phyloP scores from a whole-genome alignment of 1,140 invertebrate genomes.

The Paramacrobiotus metropolitanus region DNA sequence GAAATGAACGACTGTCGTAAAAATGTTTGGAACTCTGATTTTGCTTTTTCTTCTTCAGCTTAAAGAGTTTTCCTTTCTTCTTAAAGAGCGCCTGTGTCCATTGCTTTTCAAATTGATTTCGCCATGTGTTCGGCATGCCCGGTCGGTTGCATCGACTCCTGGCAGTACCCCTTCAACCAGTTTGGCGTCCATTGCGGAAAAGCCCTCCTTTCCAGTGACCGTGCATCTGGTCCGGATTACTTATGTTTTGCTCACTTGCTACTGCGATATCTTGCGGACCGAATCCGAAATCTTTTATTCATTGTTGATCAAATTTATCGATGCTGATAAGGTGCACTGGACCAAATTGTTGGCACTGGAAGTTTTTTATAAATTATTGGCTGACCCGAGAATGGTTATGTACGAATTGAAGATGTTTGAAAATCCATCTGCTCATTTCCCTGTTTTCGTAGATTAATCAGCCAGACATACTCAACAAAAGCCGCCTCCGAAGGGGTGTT shows the following conservation, averaged over 20 bases:
- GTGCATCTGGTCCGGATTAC: slow-evolving; percentile 79
- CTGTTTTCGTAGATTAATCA: slow-evolving; percentile 39
- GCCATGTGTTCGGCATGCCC: slow-evolving; percentile 46
- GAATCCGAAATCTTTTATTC: slow-evolving; percentile 97
- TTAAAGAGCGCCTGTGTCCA: slow-evolving; percentile 90
- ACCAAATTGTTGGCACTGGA: slow-evolving; percentile 78
- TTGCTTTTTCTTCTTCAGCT: slow-evolving; percentile 37
- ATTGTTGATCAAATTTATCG: slow-evolving; percentile 83
- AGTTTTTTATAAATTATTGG: slow-evolving; percentile 66
- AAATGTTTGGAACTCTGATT: too few species aligned
- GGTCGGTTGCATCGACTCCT: not conserved
- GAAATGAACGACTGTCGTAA: too few species aligned
- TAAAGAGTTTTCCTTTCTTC: slow-evolving; percentile 69
- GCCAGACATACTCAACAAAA: slow-evolving; percentile 75
- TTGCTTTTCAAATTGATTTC: slow-evolving; percentile 92
- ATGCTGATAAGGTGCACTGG: slow-evolving; percentile 85
- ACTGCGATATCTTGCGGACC: slow-evolving; percentile 35
- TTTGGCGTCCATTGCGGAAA: slow-evolving; percentile 33
- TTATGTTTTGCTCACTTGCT: slow-evolving; percentile 37
- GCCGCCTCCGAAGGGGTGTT: slow-evolving; percentile 60
- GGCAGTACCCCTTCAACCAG: slow-evolving; percentile 15
- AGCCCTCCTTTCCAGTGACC: slow-evolving; percentile 87
- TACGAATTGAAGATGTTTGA: not conserved
- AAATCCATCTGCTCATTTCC: not conserved
- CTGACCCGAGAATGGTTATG: slow-evolving; percentile 6